Conservation (phyloP, 92 coral and sea anemone genomes). For the Paragorgia papillata region DNA sequence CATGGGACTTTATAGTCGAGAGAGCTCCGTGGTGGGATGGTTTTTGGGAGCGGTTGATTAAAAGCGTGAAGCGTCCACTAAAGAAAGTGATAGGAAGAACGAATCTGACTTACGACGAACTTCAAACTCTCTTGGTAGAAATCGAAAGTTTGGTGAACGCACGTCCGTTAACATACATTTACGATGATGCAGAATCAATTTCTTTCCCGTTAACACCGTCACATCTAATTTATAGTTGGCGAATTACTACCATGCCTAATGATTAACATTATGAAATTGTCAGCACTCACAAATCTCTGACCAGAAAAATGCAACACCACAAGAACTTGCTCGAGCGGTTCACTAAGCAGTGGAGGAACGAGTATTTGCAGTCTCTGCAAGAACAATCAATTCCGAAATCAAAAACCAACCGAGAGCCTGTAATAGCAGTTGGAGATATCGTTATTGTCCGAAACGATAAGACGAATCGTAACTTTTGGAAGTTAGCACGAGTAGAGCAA, state of each 20-base stretch:
- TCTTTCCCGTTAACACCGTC: slow-evolving; percentile 25
- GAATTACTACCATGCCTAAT: slow-evolving; percentile 31
- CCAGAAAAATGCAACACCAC: slow-evolving; percentile 16
- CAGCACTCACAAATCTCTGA: slow-evolving; percentile 47
- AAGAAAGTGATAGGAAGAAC: too few relatives aligned
- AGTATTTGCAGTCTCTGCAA: slow-evolving; percentile 16
- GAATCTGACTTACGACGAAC: slow-evolving; percentile 33
- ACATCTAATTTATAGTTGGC: slow-evolving; percentile 14
- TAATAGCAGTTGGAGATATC: slow-evolving; percentile 53
- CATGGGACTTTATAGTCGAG: slow-evolving; percentile 51
- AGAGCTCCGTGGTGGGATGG: slow-evolving; percentile 54
- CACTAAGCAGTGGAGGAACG: slow-evolving; percentile 24
- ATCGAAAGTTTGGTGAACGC: slow-evolving; percentile 42
- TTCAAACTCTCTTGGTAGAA: slow-evolving; percentile 32
- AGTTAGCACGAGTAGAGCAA: slow-evolving; percentile 53
- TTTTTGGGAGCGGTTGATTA: slow-evolving; percentile 18
- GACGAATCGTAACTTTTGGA: slow-evolving; percentile 36
- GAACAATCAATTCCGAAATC: slow-evolving; percentile 9
- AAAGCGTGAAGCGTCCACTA: slow-evolving; percentile 25
- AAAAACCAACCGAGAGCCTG: slow-evolving; percentile 17
- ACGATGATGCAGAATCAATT: slow-evolving; percentile 25
- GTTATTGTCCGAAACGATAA: slow-evolving; percentile 51
- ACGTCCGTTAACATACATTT: too few relatives aligned
- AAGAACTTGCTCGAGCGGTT: neutral
- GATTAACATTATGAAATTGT: slow-evolving; percentile 41